A percentile compares a stretch with the other conserved stretches of the same genome.
Conservation (phyloP, 2,113 vertebrate species). For the Tylochromis polylepis region DNA sequence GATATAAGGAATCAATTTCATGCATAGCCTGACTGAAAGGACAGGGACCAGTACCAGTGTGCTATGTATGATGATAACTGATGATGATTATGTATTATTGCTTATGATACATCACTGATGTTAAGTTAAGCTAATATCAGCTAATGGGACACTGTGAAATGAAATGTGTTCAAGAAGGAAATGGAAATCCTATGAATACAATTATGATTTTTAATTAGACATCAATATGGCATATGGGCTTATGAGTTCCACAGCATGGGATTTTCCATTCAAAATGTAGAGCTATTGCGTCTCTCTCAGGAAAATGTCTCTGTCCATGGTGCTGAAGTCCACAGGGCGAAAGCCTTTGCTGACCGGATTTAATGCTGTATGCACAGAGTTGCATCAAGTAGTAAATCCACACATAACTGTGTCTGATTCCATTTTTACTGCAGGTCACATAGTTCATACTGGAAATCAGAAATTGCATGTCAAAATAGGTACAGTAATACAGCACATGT, state of each 20-base stretch:
- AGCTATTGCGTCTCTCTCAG: neutral
- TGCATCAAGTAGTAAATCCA: neutral
- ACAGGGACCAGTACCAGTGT: neutral
- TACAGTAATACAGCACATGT: neutral
- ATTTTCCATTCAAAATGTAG: neutral
- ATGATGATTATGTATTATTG: neutral
- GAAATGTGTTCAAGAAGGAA: neutral
- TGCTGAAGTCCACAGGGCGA: neutral
- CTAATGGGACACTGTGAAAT: neutral
- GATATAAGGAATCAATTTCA: neutral
- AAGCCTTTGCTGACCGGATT: neutral
- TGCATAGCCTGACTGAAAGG: neutral
- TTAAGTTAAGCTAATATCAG: neutral
- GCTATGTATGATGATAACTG: neutral
- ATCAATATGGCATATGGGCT: neutral
- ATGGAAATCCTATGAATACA: neutral
- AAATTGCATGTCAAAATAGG: neutral
- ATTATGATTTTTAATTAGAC: neutral
- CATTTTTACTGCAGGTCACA: neutral
- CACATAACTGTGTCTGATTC: neutral
- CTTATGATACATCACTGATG: neutral
- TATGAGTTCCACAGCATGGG: neutral
- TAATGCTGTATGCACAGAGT: neutral
- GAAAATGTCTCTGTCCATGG: constrained; percentile 22
- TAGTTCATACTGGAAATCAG: neutral